Evolutionary conservation across 2,888 invertebrate species (phyloP).

Genomic region (Lissonota sp.): DNA sequence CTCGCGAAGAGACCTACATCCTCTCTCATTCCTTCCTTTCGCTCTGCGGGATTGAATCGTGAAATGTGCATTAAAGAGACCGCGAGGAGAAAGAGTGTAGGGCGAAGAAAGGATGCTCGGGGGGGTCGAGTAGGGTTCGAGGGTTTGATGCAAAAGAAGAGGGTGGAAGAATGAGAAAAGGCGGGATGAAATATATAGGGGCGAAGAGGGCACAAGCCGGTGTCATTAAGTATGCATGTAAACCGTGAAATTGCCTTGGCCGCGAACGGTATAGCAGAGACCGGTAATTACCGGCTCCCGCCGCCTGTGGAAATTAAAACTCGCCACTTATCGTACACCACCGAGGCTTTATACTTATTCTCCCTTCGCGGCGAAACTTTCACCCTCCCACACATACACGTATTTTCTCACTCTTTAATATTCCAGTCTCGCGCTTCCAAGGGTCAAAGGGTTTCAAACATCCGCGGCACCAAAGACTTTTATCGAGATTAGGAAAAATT

Average conservation of each 20-base stretch:
- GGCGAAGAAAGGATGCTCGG: slow-evolving; percentile 16
- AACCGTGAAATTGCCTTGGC: slow-evolving; percentile 74
- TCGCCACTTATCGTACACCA: slow-evolving; percentile 72
- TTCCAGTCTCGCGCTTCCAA: no score
- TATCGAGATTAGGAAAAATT: no score
- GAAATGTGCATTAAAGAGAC: slow-evolving; percentile 37
- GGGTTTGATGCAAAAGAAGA: slow-evolving; percentile 1
- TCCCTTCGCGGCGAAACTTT: slow-evolving; percentile 4
- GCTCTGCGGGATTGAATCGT: neutral
- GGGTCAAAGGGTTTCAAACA: no score
- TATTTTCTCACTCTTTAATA: no score
- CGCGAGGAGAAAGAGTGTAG: slow-evolving; percentile 6
- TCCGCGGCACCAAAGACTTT: no score
- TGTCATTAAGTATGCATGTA: slow-evolving; percentile 76
- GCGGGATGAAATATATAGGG: slow-evolving; percentile 29
- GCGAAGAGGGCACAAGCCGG: slow-evolving; percentile 52
- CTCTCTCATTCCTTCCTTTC: neutral
- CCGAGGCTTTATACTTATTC: slow-evolving; percentile 54
- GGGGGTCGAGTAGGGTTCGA: no score
- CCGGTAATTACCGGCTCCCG: slow-evolving; percentile 73
- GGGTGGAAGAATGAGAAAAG: slow-evolving; percentile 51
- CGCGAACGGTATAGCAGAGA: slow-evolving; percentile 47
- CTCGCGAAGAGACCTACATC: neutral
- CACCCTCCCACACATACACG: no score
- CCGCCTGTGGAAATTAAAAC: slow-evolving; percentile 74